Percentiles rank a stretch among this genome's conserved stretches.
These are phyloP conservation scores for Clivina fossor DNA, from an alignment of 2,888 invertebrate genomes.

Conservation along the genomic window DNA sequence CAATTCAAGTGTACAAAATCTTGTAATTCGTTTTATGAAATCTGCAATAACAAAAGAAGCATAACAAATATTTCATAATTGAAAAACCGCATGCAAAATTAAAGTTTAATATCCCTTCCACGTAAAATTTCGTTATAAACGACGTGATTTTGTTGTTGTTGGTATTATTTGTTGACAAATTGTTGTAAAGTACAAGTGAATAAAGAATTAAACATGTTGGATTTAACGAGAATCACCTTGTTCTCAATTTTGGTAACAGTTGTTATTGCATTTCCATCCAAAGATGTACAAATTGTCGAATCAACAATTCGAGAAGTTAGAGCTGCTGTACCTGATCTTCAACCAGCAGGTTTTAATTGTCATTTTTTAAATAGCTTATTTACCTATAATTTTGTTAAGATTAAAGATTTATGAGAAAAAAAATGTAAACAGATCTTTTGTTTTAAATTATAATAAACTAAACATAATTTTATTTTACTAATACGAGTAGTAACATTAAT, in stretches of 20 bases:
- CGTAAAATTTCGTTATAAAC: slow-evolving; percentile 10
- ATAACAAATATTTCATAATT: slow-evolving; percentile 14
- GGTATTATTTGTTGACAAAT: slow-evolving; percentile 2
- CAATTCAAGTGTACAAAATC: too few relatives aligned
- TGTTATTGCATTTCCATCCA: slow-evolving; percentile 33
- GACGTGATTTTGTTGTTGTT: neutral
- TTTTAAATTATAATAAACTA: too few relatives aligned
- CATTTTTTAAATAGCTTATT: too few relatives aligned
- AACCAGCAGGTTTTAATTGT: slow-evolving; percentile 49
- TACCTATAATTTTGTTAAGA: too few relatives aligned
- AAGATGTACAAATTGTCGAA: slow-evolving; percentile 53
- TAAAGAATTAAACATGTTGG: neutral
- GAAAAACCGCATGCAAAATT: slow-evolving; percentile 16
- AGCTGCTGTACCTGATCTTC: slow-evolving; percentile 53
- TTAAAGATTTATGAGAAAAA: too few relatives aligned
- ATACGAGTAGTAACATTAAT: too few relatives aligned
- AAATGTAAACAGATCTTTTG: too few relatives aligned
- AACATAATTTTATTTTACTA: too few relatives aligned
- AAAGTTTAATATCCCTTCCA: slow-evolving; percentile 4
- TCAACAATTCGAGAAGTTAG: slow-evolving; percentile 61
- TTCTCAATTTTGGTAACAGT: neutral
- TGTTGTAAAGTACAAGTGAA: too few relatives aligned
- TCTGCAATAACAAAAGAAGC: slow-evolving; percentile 6
- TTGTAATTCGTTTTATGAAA: too few relatives aligned
- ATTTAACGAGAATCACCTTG: neutral